Base-by-base conservation (phyloP, 2,113 vertebrate species). In the Aptenodytes patagonicus region DNA sequence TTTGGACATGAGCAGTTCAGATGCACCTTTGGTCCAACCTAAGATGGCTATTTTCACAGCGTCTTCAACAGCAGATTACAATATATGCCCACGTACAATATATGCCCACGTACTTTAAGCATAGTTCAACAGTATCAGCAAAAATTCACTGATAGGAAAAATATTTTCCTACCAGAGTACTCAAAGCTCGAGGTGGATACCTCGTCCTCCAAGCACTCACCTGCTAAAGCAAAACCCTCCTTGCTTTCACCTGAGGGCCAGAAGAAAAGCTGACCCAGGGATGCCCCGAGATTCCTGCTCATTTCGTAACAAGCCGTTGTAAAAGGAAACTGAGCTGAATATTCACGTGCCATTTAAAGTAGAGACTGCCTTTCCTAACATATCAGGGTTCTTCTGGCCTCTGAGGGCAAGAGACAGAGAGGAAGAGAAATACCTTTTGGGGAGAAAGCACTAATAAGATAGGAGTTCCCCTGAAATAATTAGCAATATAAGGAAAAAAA, bases 111-210 rank as follows among this genome's bases (percentile, higher is more conserved):
- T 40, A 86, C 31, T 90, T 88, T 4, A 69, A 69, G 47, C 49
- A 51, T 1, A 60, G 13, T 71, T 68, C 66, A 83, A 47, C 5
- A 11, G 3, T 29, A 83, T 11, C 68, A 80, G 62, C 54, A 92
- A 72, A 85, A 88, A 68, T 69, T 57, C 54, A 65, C 75, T 61
- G 75, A 93, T 52, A 93, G 22, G 57, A 88, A 73, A 95, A 92
- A 36, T 49, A 93, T 85, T 92, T 92, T 95, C 75, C 12, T 90
- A 40, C 52, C 12, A 75, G 69, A 75, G 31, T 47, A 62, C 38
- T 38, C 70, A 38, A 83, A 79, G 44, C 65, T 82, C 0, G 0
- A 88, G n/a, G 38, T 7, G 12, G 52, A 84, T 52, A 61, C 34
- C 36, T 82, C 81, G 72, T 93, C 25, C 79, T 79, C 34, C 73